phyloP scores from a whole-genome alignment of 2,113 vertebrate species.

The Donacobius atricapilla region DNA sequence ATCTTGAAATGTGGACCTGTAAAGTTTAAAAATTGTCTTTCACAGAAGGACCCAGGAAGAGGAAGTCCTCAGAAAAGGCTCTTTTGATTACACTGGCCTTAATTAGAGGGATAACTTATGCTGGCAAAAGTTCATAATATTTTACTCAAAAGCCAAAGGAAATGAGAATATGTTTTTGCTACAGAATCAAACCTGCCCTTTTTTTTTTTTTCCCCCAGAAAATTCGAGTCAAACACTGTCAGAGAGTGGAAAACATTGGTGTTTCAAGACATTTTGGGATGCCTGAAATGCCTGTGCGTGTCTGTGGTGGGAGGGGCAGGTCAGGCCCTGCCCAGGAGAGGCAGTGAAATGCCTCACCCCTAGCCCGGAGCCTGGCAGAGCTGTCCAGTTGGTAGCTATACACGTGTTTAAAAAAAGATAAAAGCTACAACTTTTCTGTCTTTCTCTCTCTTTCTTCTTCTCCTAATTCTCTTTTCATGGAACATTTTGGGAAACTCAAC shows the following conservation, averaged over 20 bases:
- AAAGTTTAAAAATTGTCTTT: neutral
- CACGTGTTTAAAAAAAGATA: too few relatives aligned
- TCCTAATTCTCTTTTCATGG: neutral
- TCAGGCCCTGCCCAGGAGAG: too few relatives aligned
- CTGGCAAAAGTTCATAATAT: neutral
- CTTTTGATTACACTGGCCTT: neutral
- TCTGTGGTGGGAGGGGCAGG: neutral
- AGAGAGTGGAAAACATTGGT: neutral
- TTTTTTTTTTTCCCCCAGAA: neutral
- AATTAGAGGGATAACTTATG: neutral
- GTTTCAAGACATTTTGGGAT: neutral
- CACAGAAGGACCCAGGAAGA: neutral
- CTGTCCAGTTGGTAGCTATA: neutral
- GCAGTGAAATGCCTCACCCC: neutral
- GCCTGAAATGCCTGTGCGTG: neutral
- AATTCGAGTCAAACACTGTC: neutral
- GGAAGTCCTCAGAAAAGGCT: neutral
- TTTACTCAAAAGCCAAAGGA: neutral
- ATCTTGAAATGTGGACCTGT: neutral
- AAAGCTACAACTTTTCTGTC: neutral
- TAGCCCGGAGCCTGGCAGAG: neutral
- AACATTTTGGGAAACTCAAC: rapidly evolving
- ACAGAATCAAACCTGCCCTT: neutral
- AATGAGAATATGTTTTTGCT: neutral
- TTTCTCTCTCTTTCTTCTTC: neutral